phyloP scores from a whole-genome alignment of 2,797 vertebrate genomes.

The Myotis findleyi region DNA sequence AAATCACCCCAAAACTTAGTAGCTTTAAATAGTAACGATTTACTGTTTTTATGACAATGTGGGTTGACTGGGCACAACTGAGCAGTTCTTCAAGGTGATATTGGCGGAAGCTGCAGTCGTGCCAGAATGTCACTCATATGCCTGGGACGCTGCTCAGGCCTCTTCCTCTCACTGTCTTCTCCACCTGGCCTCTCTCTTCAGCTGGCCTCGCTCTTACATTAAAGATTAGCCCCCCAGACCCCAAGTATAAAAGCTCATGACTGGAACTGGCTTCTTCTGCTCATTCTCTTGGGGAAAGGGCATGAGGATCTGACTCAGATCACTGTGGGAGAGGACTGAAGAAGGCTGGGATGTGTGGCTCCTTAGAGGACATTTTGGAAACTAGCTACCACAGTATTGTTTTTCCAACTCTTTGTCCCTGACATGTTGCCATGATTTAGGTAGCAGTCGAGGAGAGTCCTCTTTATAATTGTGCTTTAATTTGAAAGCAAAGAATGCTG shows the following conservation, averaged over 20 bases:
- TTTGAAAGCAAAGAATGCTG: constrained; percentile 1
- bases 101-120: background rate
- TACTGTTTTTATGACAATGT: background rate
- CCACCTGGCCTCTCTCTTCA: background rate
- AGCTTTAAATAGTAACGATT: background rate
- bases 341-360: background rate
- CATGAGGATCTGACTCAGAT: background rate
- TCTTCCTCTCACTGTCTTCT: background rate
- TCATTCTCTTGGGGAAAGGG: background rate
- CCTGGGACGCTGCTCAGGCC: background rate
- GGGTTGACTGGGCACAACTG: background rate
- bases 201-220: background rate
- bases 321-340: background rate
- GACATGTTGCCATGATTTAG: background rate
- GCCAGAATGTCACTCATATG: background rate
- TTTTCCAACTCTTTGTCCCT: constrained; percentile 10
- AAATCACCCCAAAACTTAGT: background rate
- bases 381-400: background rate
- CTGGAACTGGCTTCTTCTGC: background rate
- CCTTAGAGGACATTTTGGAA: background rate
- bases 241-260: background rate
- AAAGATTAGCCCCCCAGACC: background rate
- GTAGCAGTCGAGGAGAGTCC: background rate
- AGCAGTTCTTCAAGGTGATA: background rate
- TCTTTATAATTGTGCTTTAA: constrained; percentile 40